A percentile compares a stretch with the other conserved stretches of the same genome.
Evolutionary conservation across 1,140 invertebrate genomes (phyloP).

Genomic region (Diabrotica virgifera): DNA sequence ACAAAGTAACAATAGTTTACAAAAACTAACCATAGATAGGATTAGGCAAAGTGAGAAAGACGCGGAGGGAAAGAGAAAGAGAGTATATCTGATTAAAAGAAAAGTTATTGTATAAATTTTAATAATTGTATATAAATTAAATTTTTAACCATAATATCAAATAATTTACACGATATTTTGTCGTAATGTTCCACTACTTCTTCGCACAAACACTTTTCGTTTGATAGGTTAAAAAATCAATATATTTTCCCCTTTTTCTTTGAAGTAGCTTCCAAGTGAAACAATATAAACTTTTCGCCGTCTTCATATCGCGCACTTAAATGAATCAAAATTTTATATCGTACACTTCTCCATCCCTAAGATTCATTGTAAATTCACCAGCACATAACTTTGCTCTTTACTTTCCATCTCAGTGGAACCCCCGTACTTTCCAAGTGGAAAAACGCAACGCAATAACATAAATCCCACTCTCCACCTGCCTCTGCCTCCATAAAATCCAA

Average conservation of each 20-base stretch:
- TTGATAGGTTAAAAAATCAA: too few relatives aligned
- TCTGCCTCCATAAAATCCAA: slow-evolving; percentile 11
- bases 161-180: too few relatives aligned
- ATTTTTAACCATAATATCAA: too few relatives aligned
- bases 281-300: not conserved
- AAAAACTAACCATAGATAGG: too few relatives aligned
- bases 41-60: not conserved
- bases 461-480: not conserved
- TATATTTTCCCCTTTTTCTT: too few relatives aligned
- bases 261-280: too few relatives aligned
- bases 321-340: not conserved
- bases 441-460: slow-evolving; percentile 2
- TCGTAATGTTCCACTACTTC: too few relatives aligned
- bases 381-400: slow-evolving; percentile 2
- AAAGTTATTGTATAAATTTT: too few relatives aligned
- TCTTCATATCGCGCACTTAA: not conserved
- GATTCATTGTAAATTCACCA: slow-evolving; percentile 2
- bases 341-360: not conserved
- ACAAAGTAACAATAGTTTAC: too few relatives aligned
- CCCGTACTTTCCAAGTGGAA: slow-evolving; percentile 1
- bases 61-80: not conserved
- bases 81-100: too few relatives aligned
- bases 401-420: not conserved
- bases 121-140: too few relatives aligned
- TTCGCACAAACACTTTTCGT: too few relatives aligned